Evolutionary conservation across 2,797 vertebrate genomes (phyloP).

Genomic region (Leptatherina wallacei): DNA sequence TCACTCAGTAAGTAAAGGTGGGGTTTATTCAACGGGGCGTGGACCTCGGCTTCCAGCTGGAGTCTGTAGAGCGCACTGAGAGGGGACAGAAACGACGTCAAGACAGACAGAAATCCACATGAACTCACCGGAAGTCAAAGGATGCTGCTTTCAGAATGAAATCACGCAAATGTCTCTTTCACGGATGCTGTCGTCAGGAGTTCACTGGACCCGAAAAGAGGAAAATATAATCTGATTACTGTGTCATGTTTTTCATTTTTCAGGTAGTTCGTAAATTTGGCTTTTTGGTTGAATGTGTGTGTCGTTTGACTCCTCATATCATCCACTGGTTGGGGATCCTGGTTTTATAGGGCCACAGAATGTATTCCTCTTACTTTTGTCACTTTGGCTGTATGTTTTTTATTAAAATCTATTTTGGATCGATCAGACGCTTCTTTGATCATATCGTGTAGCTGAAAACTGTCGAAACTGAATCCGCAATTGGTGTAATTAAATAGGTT

Average conservation of each 20-base stretch:
- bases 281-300: too few species aligned
- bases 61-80: constrained; percentile 62
- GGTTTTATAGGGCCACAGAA: too few species aligned
- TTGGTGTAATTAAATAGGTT: neutral
- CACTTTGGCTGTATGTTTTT: neutral
- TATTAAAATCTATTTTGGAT: neutral
- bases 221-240: too few species aligned
- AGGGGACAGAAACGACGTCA: constrained; percentile 29
- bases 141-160: constrained; percentile 59
- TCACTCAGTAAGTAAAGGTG: constrained; percentile 73
- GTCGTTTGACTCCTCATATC: too few species aligned
- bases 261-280: too few species aligned
- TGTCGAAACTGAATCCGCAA: too few species aligned
- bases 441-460: neutral
- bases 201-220: neutral
- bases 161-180: constrained; percentile 1
- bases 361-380: too few species aligned
- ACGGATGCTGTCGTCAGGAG: neutral
- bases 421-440: neutral
- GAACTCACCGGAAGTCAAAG: neutral
- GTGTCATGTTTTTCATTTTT: too few species aligned
- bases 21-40: constrained; percentile 73
- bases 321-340: too few species aligned
- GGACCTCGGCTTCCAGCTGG: constrained; percentile 78
- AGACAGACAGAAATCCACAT: neutral